These are phyloP conservation scores for Agrochola macilenta DNA, from an alignment of 2,888 invertebrate genomes.

Conservation along the genomic window DNA sequence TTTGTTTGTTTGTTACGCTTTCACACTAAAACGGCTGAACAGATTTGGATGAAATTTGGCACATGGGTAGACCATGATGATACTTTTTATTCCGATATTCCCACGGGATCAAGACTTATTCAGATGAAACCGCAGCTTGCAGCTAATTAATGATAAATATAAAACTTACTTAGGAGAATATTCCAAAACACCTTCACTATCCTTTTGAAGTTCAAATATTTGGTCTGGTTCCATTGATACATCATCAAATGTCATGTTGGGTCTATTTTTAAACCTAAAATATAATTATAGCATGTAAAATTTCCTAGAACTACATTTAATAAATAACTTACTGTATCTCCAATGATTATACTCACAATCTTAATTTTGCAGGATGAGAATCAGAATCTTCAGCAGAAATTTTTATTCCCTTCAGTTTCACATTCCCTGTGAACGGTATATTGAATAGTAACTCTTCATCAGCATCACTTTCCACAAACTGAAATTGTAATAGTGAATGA, in stretches of 20 bases:
- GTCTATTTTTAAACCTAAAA: slow-evolving; percentile 97
- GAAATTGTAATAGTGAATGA: slow-evolving; percentile 66
- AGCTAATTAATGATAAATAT: background rate
- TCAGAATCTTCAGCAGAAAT: slow-evolving; percentile 97
- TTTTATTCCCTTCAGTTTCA: slow-evolving; percentile 98
- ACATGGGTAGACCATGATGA: no score
- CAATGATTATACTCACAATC: slow-evolving; percentile 92
- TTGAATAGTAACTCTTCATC: slow-evolving; percentile 99
- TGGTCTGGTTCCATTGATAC: slow-evolving; percentile 94
- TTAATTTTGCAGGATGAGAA: slow-evolving; percentile 95
- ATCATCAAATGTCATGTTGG: slow-evolving; percentile 98
- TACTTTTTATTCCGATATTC: no score
- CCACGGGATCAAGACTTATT: no score
- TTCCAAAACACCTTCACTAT: slow-evolving; percentile 95
- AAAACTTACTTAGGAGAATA: slow-evolving; percentile 96
- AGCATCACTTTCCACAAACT: slow-evolving; percentile 99
- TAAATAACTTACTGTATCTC: background rate
- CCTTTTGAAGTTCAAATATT: slow-evolving; percentile 96
- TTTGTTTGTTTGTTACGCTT: no score
- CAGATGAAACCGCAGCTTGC: no score
- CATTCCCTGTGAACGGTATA: slow-evolving; percentile 98
- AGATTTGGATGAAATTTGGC: no score
- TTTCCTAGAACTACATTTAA: slow-evolving; percentile 6
- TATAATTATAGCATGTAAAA: slow-evolving; percentile 26
- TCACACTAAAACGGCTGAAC: no score